A percentile compares a stretch with the other conserved stretches of the same genome.
Conservation (phyloP, 2,888 invertebrate genomes). For the Drosophila atripex region DNA sequence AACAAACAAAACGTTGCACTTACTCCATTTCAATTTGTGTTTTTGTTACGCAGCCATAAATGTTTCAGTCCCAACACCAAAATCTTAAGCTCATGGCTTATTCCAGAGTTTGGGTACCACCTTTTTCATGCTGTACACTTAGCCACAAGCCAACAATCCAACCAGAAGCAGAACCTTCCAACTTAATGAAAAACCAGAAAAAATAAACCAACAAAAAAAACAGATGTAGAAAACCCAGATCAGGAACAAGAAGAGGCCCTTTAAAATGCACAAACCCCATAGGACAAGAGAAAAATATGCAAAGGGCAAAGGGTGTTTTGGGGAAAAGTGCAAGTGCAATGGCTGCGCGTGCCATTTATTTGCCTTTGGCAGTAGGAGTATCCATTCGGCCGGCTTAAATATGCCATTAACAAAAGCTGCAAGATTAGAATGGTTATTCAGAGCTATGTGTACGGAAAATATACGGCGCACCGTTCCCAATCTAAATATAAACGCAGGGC, state of each 20-base stretch:
- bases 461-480: conserved; percentile 29
- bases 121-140: conserved; percentile 26
- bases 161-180: conserved; percentile 26
- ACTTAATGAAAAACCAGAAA: conserved; percentile 43
- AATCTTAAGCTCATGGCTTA: conserved; percentile 18
- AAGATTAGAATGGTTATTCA: conserved; percentile 2
- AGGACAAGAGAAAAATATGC: conserved; percentile 3
- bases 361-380: conserved; percentile 47
- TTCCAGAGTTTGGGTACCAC: conserved; percentile 17
- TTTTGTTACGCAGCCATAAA: conserved; percentile 20
- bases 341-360: conserved; percentile 55
- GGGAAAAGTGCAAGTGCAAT: conserved; percentile 38
- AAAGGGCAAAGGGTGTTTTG: background rate
- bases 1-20: background rate
- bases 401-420: conserved; percentile 49
- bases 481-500: conserved; percentile 30
- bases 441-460: conserved; percentile 33
- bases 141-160: conserved; percentile 35
- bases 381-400: conserved; percentile 45
- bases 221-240: background rate
- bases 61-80: conserved; percentile 16
- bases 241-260: conserved; percentile 11
- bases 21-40: background rate
- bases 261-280: conserved; percentile 28
- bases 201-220: conserved; percentile 24